phyloP scores from a whole-genome alignment of 1,140 invertebrate species.

The Drosophila saltans region DNA sequence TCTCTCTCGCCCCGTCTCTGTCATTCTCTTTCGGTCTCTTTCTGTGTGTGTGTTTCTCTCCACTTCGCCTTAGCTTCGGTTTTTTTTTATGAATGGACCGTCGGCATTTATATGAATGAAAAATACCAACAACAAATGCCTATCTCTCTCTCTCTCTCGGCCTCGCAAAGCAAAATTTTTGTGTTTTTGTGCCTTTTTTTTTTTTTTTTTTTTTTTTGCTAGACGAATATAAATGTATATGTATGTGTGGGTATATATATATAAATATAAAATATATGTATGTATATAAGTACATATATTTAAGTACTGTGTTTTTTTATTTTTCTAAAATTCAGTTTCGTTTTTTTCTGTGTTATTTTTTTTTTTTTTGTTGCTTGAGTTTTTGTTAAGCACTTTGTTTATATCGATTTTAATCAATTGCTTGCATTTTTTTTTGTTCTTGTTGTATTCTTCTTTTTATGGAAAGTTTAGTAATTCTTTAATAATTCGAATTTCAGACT shows the following conservation, averaged over 20 bases:
- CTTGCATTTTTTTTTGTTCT: conserved; percentile 35
- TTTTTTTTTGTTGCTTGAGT: conserved; percentile 24
- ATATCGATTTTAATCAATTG: conserved; percentile 29
- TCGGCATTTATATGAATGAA: conserved; percentile 78
- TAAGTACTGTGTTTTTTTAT: neutral
- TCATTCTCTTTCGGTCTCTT: neutral
- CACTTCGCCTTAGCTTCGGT: conserved; percentile 49
- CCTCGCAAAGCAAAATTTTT: conserved; percentile 54
- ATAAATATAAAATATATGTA: neutral
- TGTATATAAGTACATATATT: neutral
- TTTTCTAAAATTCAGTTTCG: conserved; percentile 17
- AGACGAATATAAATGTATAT: conserved; percentile 45
- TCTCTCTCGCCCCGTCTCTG: neutral
- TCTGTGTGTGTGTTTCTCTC: conserved; percentile 10
- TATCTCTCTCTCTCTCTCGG: conserved; percentile 7
- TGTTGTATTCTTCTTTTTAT: conserved; percentile 2
- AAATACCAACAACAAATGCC: conserved; percentile 37
- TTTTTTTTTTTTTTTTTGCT: conserved; percentile 53
- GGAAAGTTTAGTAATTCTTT: conserved; percentile 22
- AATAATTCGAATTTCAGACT: conserved; percentile 47
- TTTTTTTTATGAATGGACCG: conserved; percentile 56
- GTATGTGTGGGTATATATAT: neutral
- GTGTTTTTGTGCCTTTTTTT: conserved; percentile 26
- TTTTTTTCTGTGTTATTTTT: neutral
- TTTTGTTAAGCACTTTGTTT: conserved; percentile 56